Base-by-base conservation (phyloP, 2,113 vertebrate genomes). In the Epinephelus fuscoguttatus region DNA sequence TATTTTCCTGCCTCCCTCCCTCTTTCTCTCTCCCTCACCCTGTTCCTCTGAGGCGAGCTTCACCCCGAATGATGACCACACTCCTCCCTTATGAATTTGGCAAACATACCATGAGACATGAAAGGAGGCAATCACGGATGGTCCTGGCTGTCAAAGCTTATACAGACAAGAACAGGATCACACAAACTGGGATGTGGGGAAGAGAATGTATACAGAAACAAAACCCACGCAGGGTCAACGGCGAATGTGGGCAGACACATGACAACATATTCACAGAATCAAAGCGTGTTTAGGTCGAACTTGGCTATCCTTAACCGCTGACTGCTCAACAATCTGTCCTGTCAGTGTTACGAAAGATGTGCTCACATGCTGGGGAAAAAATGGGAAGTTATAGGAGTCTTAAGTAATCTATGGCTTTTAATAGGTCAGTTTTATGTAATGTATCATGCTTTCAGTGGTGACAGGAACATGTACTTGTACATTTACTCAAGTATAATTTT, bases 1-100 rank as follows among this genome's bases (percentile, higher is more conserved):
- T 90, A 90, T 94, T 91, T 92, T 88, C 81, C 85, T 84, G 79
- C 80, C 73, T 82, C 76, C 78, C 69, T 84, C 68, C 27, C 53
- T 80, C 70, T 64, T 66, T 60, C 82, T 70, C 82, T 67, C 67
- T 77, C 45, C 56, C 71, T 15, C 80, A 19, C 42, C 47, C 87
- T 70, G 73, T 76, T 64, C 62, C 75, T 77, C 85, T 81, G 87
- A 87, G 87, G 80, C 82, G 25, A 47, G 84, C 45, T 87, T 86
- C 85, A 57, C 82, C 83, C 89, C 33, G 49, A 17, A 6, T 13
- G 78, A 89, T 86, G 89, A 93, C 91, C 92, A 87, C 88, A 91
- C 72, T 61, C 80, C 75, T 91, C 87, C 84, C 91, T 57, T 80
- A 82, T 81, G 80, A 89, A 81, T 84, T 82, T 83, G 73, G 80